Evolutionary conservation across 2,888 invertebrate genomes (phyloP).

Genomic region (Trissonchulus sp.): DNA sequence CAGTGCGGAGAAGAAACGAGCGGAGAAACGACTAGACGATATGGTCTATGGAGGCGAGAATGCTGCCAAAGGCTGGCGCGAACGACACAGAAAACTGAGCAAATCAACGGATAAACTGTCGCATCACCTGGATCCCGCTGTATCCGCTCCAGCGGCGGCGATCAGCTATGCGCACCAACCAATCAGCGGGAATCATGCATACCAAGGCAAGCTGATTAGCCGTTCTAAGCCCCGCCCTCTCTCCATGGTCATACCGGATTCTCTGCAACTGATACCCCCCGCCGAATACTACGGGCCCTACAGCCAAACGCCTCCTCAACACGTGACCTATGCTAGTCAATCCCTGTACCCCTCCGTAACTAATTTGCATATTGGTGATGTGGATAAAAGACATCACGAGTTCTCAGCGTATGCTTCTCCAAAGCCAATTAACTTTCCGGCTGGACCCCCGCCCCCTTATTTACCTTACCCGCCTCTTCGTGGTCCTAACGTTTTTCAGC

Average conservation of each 20-base stretch:
- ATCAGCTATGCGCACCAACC: background rate
- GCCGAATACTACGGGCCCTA: background rate
- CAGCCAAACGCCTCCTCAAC: background rate
- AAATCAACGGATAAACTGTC: constrained; percentile 29
- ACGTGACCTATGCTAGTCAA: background rate
- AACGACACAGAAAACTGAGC: constrained; percentile 23
- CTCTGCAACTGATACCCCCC: background rate
- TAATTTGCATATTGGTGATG: background rate
- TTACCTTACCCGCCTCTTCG: background rate
- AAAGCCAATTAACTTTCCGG: background rate
- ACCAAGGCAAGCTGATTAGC: background rate
- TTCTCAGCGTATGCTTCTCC: background rate
- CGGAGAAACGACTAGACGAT: constrained; percentile 23
- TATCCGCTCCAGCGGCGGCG: background rate
- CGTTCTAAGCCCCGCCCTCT: constrained; percentile 15
- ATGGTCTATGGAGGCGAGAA: constrained; percentile 10
- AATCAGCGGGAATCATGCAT: background rate
- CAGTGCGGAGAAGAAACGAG: background rate
- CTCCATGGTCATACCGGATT: constrained; percentile 27
- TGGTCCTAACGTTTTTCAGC: background rate
- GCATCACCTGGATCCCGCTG: background rate
- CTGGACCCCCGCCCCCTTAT: background rate
- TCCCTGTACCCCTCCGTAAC: background rate
- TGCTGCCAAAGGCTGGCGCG: background rate
- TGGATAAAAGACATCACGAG: background rate